Evolutionary conservation across 2,888 invertebrate genomes (phyloP).

Genomic region (Anodontia alba): DNA sequence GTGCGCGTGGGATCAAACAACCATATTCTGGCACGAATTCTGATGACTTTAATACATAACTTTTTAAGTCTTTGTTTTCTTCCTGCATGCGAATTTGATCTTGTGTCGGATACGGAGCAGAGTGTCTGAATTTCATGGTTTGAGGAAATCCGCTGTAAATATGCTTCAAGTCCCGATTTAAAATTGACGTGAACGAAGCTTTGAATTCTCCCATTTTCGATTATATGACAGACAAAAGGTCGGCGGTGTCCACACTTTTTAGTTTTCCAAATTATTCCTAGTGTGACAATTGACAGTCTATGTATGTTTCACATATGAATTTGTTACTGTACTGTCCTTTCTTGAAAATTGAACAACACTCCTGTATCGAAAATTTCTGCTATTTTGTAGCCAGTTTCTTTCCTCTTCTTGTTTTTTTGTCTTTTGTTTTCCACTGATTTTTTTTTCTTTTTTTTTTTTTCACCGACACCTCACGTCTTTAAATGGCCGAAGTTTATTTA

Average conservation of each 20-base stretch:
- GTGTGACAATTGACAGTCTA: too few species aligned
- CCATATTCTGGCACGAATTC: constrained; percentile 73
- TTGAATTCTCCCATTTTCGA: constrained; percentile 72
- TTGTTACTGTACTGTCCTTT: too few species aligned
- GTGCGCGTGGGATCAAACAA: constrained; percentile 76
- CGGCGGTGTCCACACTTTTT: neutral
- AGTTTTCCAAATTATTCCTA: neutral
- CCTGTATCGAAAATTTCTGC: too few species aligned
- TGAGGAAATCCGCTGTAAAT: constrained; percentile 77
- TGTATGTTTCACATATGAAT: too few species aligned
- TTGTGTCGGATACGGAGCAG: constrained; percentile 70
- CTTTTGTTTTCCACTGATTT: too few species aligned
- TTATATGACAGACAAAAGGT: neutral
- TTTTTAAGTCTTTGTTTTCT: constrained; percentile 68
- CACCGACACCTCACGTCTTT: too few species aligned
- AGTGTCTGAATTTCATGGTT: constrained; percentile 52
- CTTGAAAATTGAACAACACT: too few species aligned
- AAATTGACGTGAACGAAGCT: constrained; percentile 71
- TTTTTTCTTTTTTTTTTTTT: too few species aligned
- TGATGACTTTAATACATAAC: constrained; percentile 69
- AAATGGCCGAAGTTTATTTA: too few species aligned
- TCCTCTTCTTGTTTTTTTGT: too few species aligned
- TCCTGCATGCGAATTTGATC: constrained; percentile 68
- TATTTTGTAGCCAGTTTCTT: too few species aligned
- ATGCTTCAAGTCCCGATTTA: constrained; percentile 75